Percentiles rank a stretch among this genome's conserved stretches.
Conservation (phyloP, 2,888 invertebrate species). For the Callimorpha dominula region DNA sequence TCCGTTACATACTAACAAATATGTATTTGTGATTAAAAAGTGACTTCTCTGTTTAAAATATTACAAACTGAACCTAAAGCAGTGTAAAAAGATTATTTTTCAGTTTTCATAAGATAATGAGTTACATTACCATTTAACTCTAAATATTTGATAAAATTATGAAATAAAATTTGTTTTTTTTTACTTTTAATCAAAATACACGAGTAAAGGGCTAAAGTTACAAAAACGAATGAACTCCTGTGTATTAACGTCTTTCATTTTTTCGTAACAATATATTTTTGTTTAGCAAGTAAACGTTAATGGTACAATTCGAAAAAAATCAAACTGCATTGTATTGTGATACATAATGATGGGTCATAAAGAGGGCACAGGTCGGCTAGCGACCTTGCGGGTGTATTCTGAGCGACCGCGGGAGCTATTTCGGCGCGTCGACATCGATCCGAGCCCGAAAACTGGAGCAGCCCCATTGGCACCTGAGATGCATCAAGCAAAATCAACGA, state of each 20-base stretch:
- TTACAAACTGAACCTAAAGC: background rate
- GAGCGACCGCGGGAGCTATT: slow-evolving; percentile 74
- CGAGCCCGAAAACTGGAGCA: slow-evolving; percentile 73
- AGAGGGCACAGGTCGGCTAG: slow-evolving; percentile 72
- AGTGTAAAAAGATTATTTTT: slow-evolving; percentile 1
- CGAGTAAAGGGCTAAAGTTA: slow-evolving; percentile 25
- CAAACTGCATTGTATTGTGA: slow-evolving; percentile 54
- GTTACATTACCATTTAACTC: background rate
- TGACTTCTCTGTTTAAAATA: background rate
- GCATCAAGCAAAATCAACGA: slow-evolving; percentile 65
- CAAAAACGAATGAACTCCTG: slow-evolving; percentile 52
- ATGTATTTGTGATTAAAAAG: slow-evolving; percentile 1
- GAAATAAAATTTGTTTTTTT: background rate
- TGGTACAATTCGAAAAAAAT: too few species aligned
- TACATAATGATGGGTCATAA: slow-evolving; percentile 64
- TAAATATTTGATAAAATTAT: background rate
- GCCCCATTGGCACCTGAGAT: slow-evolving; percentile 78
- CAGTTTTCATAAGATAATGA: too few species aligned
- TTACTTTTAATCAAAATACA: background rate
- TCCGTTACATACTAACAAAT: slow-evolving; percentile 11
- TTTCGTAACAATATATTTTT: slow-evolving; percentile 62
- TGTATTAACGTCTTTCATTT: slow-evolving; percentile 59
- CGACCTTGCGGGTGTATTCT: slow-evolving; percentile 76
- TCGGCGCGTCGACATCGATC: slow-evolving; percentile 76
- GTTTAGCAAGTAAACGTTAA: slow-evolving; percentile 18